phyloP scores from a whole-genome alignment of 2,797 vertebrate genomes.

The Aphelocoma californica region DNA sequence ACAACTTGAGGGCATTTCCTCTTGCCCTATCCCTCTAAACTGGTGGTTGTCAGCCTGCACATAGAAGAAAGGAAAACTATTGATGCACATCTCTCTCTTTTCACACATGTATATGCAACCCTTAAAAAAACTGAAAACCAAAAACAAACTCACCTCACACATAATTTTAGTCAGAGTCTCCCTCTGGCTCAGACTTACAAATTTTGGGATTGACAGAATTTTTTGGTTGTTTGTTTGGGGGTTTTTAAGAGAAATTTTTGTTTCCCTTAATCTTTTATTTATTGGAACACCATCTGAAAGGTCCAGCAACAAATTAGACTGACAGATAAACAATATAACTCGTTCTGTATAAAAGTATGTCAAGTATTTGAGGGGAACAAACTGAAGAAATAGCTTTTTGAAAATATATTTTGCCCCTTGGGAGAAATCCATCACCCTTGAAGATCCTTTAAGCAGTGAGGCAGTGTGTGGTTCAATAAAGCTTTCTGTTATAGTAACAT shows the following conservation, averaged over 20 bases:
- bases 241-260: not conserved
- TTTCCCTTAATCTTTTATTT: not conserved
- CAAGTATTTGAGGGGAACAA: not conserved
- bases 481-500: not conserved
- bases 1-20: not conserved
- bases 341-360: not conserved
- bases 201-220: not conserved
- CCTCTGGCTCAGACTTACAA: not conserved
- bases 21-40: not conserved
- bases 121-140: not conserved
- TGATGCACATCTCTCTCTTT: not conserved
- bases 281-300: not conserved
- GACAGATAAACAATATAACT: not conserved
- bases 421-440: not conserved
- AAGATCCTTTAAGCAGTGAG: not conserved
- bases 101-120: rapidly evolving
- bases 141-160: rapidly evolving
- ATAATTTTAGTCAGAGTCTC: not conserved
- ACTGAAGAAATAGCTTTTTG: not conserved
- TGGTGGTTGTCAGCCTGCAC: rapidly evolving
- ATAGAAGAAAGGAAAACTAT: not conserved
- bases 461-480: not conserved
- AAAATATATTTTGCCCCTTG: not conserved
- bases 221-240: rapidly evolving
- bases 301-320: not conserved